phyloP scores from a whole-genome alignment of 2,888 invertebrate genomes.

The Nebria salina region DNA sequence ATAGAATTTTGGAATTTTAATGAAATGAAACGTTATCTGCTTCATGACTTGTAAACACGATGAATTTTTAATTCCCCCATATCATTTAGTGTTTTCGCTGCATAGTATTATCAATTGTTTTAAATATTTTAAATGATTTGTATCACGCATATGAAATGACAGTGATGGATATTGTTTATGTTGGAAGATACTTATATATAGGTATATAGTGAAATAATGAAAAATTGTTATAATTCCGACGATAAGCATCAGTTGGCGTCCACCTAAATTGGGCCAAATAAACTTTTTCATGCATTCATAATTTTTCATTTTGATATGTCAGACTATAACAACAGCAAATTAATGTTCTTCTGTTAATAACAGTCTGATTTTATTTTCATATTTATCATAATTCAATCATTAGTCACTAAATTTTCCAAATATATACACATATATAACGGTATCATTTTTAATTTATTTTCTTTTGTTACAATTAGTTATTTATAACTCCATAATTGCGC shows the following conservation, averaged over 20 bases:
- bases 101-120: background rate
- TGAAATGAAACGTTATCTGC: background rate
- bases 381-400: background rate
- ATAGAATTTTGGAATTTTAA: no score
- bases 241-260: background rate
- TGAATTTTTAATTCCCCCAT: background rate
- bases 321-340: background rate
- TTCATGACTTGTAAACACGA: background rate
- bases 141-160: background rate
- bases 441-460: background rate
- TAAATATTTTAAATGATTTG: background rate
- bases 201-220: background rate
- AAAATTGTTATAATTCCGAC: background rate
- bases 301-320: background rate
- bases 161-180: constrained; percentile 10
- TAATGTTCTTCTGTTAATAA: background rate
- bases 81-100: background rate
- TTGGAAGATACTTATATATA: background rate
- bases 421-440: background rate
- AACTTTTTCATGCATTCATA: background rate
- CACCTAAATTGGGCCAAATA: background rate
- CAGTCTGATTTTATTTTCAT: background rate
- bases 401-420: background rate
- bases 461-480: background rate
- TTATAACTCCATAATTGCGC: background rate